A percentile compares a stretch with the other conserved stretches of the same genome.
Evolutionary conservation across 2,797 vertebrate genomes (phyloP).

Genomic region (Brachyrhaphis roseni): DNA sequence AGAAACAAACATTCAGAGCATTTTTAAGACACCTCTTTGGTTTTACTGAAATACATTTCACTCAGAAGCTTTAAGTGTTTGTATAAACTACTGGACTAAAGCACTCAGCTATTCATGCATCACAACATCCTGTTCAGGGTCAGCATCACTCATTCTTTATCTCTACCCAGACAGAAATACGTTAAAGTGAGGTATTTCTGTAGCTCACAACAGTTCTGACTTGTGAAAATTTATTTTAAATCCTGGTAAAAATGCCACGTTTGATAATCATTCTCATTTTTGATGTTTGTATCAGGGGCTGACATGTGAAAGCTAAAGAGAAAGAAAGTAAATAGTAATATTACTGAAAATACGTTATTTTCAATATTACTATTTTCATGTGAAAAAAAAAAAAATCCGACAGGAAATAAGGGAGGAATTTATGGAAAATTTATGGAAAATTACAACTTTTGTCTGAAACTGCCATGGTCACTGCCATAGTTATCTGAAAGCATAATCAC

Average conservation of each 20-base stretch:
- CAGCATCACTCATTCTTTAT: neutral
- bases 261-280: neutral
- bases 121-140: constrained; percentile 1
- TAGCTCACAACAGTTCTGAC: neutral
- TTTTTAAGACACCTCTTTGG: constrained; percentile 28
- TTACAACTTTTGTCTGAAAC: too few relatives aligned
- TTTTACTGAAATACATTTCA: neutral
- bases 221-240: neutral
- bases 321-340: too few relatives aligned
- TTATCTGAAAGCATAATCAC: neutral
- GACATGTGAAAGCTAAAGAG: neutral
- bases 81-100: neutral
- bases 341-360: neutral
- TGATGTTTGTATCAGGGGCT: neutral
- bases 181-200: neutral
- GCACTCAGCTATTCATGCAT: neutral
- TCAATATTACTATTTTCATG: neutral
- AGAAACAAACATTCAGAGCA: constrained; percentile 38
- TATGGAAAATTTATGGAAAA: neutral
- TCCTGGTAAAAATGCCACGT: neutral
- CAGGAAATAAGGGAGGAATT: neutral
- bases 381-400: neutral
- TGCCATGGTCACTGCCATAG: neutral
- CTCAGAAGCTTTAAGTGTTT: neutral
- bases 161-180: neutral